Evolutionary conservation across 2,797 vertebrate species (phyloP), one percentile per base, ranked within the genome.

Genomic region (Diceros bicornis): DNA sequence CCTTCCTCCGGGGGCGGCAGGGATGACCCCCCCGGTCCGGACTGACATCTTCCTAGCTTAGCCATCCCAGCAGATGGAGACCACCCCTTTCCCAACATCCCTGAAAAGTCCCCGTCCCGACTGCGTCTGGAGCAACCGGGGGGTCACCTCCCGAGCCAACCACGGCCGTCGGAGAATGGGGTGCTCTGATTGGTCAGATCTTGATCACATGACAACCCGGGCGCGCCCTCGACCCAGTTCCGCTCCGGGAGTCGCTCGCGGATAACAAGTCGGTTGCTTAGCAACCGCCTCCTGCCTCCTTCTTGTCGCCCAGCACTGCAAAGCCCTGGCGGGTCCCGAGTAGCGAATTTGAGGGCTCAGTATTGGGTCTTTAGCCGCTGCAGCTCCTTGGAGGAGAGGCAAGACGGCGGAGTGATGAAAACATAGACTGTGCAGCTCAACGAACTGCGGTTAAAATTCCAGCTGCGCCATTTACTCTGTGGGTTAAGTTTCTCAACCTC

Each of bases 231-330:
- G 59, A n/a, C 12, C 4, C 27, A 0, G 4, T 52, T 69, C 50
- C 7, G 5, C 18, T 84, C n/a, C 7, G 17, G 78, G 61, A 50
- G 14, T 32, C 37, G 12, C 29, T 50, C 64, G n/a, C 0, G 21
- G 61, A 52, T 37, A 25, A 62, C 16, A 34, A 20, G 68, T 32
- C 21, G 32, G 69, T 92, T 95, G 81, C 95, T 95, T 92, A 89
- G 91, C 94, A 94, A 87, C 81, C 47, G 82, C 61, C 7, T 11
- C 27, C 47, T 18, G 23, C 44, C 66, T 77, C 37, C 41, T 20
- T 21, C n/a, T 23, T 17, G 27, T 32, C 66, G 3, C 21, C 37
- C 4, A 1, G 13, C 27, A 10, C 18, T 10, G 21, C 18, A 44
- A 55, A 25, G 69, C 61, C 20, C 14, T 4, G 1, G 34, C 77